Evolutionary conservation across 1,140 invertebrate species (phyloP).

Genomic region (Psix sp.): DNA sequence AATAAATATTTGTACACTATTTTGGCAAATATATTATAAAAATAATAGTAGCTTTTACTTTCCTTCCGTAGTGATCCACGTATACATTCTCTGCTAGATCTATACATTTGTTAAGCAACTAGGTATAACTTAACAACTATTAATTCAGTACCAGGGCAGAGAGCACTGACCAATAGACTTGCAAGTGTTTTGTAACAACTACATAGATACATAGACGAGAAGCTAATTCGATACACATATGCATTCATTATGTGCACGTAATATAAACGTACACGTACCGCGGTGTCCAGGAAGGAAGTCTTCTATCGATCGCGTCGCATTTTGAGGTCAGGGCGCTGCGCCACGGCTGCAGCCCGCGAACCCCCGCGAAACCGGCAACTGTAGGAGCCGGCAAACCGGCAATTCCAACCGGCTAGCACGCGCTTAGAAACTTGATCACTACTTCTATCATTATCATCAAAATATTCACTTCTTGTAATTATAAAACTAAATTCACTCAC

Average conservation of each 20-base stretch:
- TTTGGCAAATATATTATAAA: no score
- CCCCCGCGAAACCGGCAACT: slow-evolving; percentile 49
- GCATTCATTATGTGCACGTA: slow-evolving; percentile 36
- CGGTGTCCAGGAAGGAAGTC: slow-evolving; percentile 53
- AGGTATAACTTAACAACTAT: slow-evolving; percentile 43
- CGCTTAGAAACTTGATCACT: neutral
- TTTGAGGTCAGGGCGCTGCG: slow-evolving; percentile 63
- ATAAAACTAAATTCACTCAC: no score
- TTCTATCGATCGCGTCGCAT: slow-evolving; percentile 55
- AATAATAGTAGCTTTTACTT: no score
- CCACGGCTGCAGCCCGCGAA: slow-evolving; percentile 50
- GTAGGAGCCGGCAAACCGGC: slow-evolving; percentile 23
- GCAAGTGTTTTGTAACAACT: slow-evolving; percentile 44
- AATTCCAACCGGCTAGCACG: slow-evolving; percentile 1
- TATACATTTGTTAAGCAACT: no score
- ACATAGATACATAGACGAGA: slow-evolving; percentile 16
- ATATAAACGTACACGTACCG: slow-evolving; percentile 46
- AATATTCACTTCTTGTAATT: neutral
- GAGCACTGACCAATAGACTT: slow-evolving; percentile 50
- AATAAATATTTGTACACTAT: no score
- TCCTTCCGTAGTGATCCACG: no score
- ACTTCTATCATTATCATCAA: slow-evolving; percentile 11
- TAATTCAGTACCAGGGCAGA: slow-evolving; percentile 54
- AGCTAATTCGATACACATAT: slow-evolving; percentile 15
- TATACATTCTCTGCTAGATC: no score